A percentile compares a stretch with the other conserved stretches of the same genome.
Conservation (phyloP, 2,113 vertebrate species). For the Platysternon megacephalum region DNA sequence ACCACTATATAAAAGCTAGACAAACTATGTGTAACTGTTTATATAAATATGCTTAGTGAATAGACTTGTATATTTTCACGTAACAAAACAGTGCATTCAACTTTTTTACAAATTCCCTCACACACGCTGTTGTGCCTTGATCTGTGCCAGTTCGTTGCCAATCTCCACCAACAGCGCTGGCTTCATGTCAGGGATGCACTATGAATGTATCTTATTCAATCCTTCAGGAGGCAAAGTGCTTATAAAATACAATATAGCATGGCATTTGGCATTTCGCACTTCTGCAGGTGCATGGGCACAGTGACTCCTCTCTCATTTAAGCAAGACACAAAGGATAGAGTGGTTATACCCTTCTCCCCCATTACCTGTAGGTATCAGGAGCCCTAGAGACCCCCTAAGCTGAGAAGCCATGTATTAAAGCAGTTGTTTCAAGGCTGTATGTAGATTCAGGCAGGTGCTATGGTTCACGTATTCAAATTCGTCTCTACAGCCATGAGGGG, state of each 20-base stretch:
- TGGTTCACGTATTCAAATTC: background rate
- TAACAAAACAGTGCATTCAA: background rate
- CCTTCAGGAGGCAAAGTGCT: background rate
- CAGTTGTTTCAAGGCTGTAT: background rate
- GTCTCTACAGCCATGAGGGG: accelerated
- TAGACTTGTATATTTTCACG: background rate
- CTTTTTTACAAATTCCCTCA: background rate
- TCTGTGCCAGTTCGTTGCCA: background rate
- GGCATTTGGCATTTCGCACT: no score
- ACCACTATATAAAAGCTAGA: background rate
- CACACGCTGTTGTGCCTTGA: background rate
- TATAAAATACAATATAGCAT: no score
- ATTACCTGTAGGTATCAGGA: background rate
- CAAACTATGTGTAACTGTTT: background rate
- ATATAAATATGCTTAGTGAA: background rate
- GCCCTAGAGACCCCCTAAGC: background rate
- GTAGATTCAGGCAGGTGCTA: background rate
- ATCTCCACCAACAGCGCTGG: background rate
- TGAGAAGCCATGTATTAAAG: background rate
- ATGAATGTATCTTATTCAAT: background rate
- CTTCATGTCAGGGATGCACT: background rate
- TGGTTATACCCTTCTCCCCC: background rate
- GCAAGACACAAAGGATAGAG: background rate
- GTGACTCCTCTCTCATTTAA: background rate
- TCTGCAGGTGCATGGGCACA: background rate